Conservation (phyloP, 2,113 vertebrate species). For the Myanophis thanlyinensis region DNA sequence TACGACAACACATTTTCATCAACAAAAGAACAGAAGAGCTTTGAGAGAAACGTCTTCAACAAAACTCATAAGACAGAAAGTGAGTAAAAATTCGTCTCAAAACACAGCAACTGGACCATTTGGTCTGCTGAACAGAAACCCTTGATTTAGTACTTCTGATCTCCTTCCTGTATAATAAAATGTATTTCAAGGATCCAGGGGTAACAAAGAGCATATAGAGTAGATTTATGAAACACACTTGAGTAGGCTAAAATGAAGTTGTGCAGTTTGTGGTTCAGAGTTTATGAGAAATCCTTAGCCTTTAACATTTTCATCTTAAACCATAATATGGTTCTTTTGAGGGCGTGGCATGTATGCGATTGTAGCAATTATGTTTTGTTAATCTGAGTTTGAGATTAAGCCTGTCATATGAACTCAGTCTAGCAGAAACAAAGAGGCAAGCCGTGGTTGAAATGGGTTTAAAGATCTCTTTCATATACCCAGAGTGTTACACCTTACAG, state of each 20-base stretch:
- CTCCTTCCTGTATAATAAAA: not conserved
- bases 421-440: not conserved
- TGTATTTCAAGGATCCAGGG: not conserved
- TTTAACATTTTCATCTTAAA: not conserved
- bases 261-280: not conserved
- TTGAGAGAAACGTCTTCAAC: conserved; percentile 82
- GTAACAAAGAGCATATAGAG: not conserved
- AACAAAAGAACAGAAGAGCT: conserved; percentile 81
- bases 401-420: not conserved
- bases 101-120: not conserved
- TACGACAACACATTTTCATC: conserved; percentile 81
- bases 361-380: not conserved
- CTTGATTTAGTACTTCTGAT: not conserved
- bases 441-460: not conserved
- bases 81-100: conserved; percentile 32
- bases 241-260: not conserved
- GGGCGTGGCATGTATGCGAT: not conserved
- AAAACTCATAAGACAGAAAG: conserved; percentile 81
- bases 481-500: not conserved
- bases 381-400: not conserved
- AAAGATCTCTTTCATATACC: not conserved
- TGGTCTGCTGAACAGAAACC: not conserved
- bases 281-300: not conserved
- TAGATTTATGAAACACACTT: not conserved
- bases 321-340: not conserved